Evolutionary conservation across 1,140 invertebrate genomes (phyloP), one percentile per base, ranked within the genome.

Genomic region (Sarcophaga peregrina): DNA sequence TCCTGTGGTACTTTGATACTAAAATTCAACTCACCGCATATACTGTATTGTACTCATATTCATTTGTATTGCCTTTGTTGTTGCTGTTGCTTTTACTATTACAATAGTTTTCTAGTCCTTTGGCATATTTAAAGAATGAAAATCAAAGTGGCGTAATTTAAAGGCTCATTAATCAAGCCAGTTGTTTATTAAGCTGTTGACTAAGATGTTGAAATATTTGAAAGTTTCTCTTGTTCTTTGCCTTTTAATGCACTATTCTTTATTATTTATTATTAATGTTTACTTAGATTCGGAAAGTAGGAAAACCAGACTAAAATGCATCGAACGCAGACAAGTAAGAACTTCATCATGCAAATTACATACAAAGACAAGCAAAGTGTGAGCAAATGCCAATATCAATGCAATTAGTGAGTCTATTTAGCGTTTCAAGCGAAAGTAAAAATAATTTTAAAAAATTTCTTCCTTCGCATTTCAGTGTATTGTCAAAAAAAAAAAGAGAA

Each of bases 81-180:
- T 68, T 68, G 62, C 8, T 25, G 17, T 20, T 68, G n/a, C n/a
- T 20, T 25, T 68, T 68, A 68, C 15, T 68, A 25, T 20, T 37
- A 37, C 25, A 37, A 37, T 37, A n/a, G 25, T 37, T 25, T 20
- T 11, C 15, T 20, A 20, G 62, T 68, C 48, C 75, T 81, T 81
- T 62, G 80, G 54, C 80, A 81, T 81, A 81, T 68, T 72, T 88
- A 85, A 85, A 86, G 85, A 88, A 88, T 88, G 84, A 50, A 88
- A 88, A 88, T 88, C 87, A 88, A 88, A 88, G 87, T 88, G 87
- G 87, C 86, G 88, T 88, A 72, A 88, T 88, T 88, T 88, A 88
- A 88, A 87, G 87, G 86, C 87, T 88, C 87, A 88, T 88, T 88
- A 88, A 88, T 88, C 87, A 88, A 86, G 81, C 84, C 78, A 37